Percentiles rank a stretch among this genome's conserved stretches.
Conservation (phyloP, 2,113 vertebrate genomes). For the Pogonocichla stellata region DNA sequence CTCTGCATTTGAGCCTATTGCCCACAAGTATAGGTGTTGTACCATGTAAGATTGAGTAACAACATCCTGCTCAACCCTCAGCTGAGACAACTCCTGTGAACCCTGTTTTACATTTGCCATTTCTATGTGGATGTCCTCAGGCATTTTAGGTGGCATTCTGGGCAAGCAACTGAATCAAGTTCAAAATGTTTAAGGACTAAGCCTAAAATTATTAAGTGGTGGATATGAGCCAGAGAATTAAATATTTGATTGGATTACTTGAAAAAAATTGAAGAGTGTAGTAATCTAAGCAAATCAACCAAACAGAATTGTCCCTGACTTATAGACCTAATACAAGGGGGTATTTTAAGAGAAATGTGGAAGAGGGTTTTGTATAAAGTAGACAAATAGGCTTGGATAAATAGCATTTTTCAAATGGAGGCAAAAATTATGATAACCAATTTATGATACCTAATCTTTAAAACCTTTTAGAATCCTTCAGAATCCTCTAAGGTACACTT, state of each 20-base stretch:
- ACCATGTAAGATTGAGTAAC: not conserved
- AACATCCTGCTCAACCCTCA: not conserved
- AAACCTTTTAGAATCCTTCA: slow-evolving; percentile 20
- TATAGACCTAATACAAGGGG: not conserved
- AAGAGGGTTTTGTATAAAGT: not conserved
- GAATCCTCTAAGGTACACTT: slow-evolving; percentile 15
- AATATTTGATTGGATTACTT: not conserved
- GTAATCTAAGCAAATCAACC: not conserved
- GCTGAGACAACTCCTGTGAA: not conserved
- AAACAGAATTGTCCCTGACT: not conserved
- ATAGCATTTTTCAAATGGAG: not conserved
- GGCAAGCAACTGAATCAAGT: not conserved
- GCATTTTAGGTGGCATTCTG: not conserved
- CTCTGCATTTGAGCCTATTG: not conserved
- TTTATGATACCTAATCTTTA: slow-evolving; percentile 13
- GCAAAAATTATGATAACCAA: not conserved
- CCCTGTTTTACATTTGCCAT: not conserved
- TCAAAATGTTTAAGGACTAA: not conserved
- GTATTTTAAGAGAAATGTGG: not conserved
- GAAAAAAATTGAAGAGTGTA: not conserved
- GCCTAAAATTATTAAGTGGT: not conserved
- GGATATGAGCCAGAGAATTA: not conserved
- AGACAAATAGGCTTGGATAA: slow-evolving; percentile 2
- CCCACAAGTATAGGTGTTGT: rapidly evolving
- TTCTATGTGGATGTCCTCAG: not conserved